Evolutionary conservation across 2,888 invertebrate species (phyloP), one percentile per base, ranked within the genome.

Genomic region (Pyralis farinalis): DNA sequence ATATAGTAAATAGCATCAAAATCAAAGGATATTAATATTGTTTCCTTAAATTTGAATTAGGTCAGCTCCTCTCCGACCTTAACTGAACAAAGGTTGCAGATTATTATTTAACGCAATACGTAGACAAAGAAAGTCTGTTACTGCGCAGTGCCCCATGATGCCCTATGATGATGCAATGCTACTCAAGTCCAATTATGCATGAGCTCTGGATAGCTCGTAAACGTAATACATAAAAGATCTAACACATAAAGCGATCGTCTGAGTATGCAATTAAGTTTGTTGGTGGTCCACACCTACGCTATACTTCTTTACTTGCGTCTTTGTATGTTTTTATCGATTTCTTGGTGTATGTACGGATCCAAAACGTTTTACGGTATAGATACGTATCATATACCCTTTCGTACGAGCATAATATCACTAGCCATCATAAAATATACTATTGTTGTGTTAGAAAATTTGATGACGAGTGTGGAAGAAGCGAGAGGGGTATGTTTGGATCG

Each of bases 51-150:
- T n/a, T n/a, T n/a, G n/a, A n/a, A n/a, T n/a, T n/a, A n/a, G n/a
- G n/a, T n/a, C n/a, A n/a, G n/a, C n/a, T n/a, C n/a, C n/a, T n/a
- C n/a, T n/a, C n/a, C n/a, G 16, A 37, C 20, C 12, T 30, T 30
- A 37, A 21, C 10, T 30, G 11, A 41, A 47, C 43, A 48, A 51
- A 53, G 43, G 51, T 40, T 38, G 27, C 25, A 44, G 22, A 49
- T 48, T 46, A 45, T 40, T 44, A 42, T 52, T 56, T 51, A 47
- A 50, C 57, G 53, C 56, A 53, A 59, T 59, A 47, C 37, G 46
- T 43, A 64, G 64, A 67, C 65, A 70, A 70, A 69, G 67, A 63
- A 63, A 58, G 47, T 54, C 52, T 42, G 47, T 54, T 57, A 69
- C 51, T 70, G 49, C 60, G 57, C 60, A 61, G 53, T 57, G 55